A percentile compares a stretch with the other conserved stretches of the same genome.
Conservation (phyloP, 2,797 vertebrate species). For the Falco cherrug region DNA sequence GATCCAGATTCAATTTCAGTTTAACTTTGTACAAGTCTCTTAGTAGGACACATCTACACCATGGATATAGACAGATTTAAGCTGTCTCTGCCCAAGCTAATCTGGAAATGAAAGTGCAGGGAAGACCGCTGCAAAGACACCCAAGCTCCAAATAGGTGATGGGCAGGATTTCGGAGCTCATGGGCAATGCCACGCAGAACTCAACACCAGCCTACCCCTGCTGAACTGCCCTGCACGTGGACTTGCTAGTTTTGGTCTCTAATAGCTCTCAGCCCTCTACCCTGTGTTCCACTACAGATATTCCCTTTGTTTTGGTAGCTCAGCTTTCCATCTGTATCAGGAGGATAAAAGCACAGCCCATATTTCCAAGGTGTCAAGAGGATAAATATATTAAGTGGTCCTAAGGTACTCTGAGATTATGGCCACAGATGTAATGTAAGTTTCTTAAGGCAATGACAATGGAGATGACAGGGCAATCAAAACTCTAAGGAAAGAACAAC, state of each 20-base stretch:
- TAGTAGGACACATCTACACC: conserved; percentile 3
- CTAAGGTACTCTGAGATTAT: conserved; percentile 5
- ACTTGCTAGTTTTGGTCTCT: background rate
- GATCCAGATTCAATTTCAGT: conserved; percentile 32
- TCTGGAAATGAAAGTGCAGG: conserved; percentile 40
- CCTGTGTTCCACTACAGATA: background rate
- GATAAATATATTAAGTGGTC: conserved; percentile 36
- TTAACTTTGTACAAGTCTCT: conserved; percentile 24
- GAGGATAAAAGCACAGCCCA: background rate
- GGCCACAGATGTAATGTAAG: background rate
- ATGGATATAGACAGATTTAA: conserved; percentile 20
- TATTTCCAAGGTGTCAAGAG: conserved; percentile 1
- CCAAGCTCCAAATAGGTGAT: background rate
- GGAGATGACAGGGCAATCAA: background rate
- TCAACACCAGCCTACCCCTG: background rate
- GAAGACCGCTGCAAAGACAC: background rate
- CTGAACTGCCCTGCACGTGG: background rate
- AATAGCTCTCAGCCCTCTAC: background rate
- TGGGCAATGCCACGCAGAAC: background rate
- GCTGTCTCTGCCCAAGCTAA: conserved; percentile 8
- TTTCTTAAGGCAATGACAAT: conserved; percentile 19
- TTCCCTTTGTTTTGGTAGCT: background rate
- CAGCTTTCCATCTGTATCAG: background rate
- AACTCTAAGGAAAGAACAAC: background rate
- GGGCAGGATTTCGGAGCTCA: background rate